phyloP scores from a whole-genome alignment of 2,888 invertebrate genomes.

The Orthonychiurus folsomi region DNA sequence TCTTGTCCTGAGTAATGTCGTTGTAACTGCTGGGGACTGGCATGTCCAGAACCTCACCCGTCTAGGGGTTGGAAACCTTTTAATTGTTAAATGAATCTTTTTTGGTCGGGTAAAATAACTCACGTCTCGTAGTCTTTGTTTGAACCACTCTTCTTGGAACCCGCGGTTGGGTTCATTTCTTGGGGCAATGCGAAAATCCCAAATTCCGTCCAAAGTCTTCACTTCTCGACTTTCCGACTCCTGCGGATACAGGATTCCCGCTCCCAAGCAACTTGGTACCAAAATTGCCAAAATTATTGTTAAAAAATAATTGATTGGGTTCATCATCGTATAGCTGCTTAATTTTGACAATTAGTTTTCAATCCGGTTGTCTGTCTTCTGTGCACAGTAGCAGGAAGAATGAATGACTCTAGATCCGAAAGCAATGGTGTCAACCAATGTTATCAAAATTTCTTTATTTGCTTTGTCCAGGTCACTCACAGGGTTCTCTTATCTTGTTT shows the following conservation, averaged over 20 bases:
- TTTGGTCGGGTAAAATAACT: neutral
- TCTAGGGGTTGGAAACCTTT: slow-evolving; percentile 15
- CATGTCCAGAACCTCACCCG: slow-evolving; percentile 47
- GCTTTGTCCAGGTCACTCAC: no score
- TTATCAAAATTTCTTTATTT: no score
- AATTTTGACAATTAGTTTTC: no score
- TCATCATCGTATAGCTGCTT: no score
- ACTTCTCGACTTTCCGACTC: slow-evolving; percentile 44
- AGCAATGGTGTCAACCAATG: no score
- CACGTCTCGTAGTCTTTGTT: neutral
- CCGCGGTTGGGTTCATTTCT: slow-evolving; percentile 45
- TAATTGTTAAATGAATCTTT: neutral
- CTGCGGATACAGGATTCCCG: slow-evolving; percentile 29
- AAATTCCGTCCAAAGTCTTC: slow-evolving; percentile 48
- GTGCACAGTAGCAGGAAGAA: no score
- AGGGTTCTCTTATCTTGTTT: no score
- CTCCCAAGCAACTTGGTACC: no score
- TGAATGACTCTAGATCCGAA: no score
- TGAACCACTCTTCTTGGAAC: slow-evolving; percentile 46
- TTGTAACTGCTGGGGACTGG: slow-evolving; percentile 55
- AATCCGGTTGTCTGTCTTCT: no score
- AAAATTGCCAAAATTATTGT: no score
- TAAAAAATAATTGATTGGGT: no score
- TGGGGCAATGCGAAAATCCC: slow-evolving; percentile 48
- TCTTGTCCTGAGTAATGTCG: slow-evolving; percentile 50